A percentile compares a stretch with the other conserved stretches of the same genome.
phyloP scores from a whole-genome alignment of 2,888 invertebrate species.

The Leptinotarsa rubiginosa region DNA sequence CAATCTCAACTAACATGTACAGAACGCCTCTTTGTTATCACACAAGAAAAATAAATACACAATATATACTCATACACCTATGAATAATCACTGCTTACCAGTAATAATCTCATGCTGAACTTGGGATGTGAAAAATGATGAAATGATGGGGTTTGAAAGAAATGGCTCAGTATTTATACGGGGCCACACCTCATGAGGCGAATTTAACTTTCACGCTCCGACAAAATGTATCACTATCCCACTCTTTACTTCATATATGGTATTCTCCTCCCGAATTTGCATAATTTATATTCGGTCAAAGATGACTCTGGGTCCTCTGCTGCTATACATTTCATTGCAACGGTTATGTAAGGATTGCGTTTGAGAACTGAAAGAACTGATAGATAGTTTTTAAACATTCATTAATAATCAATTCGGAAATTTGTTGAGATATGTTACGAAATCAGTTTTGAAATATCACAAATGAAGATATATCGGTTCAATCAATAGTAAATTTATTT shows the following conservation, averaged over 20 bases:
- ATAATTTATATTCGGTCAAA: constrained; percentile 28
- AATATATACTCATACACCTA: neutral
- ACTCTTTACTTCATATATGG: neutral
- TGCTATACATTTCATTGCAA: neutral
- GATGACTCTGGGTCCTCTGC: constrained; percentile 19
- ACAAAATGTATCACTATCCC: constrained; percentile 6
- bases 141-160: constrained; percentile 50
- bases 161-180: constrained; percentile 55
- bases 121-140: constrained; percentile 45
- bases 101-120: constrained; percentile 48
- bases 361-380: constrained; percentile 25
- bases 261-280: constrained; percentile 24
- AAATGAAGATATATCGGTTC: too few species aligned
- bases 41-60: neutral
- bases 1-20: too few species aligned
- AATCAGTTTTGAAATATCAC: too few species aligned
- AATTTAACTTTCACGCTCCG: constrained; percentile 37
- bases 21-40: too few species aligned
- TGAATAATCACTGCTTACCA: constrained; percentile 50
- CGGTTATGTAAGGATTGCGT: constrained; percentile 31
- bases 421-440: neutral
- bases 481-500: too few species aligned
- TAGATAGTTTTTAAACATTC: neutral
- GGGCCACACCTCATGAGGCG: constrained; percentile 53
- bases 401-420: neutral